Evolutionary conservation across 2,797 vertebrate genomes (phyloP).

Genomic region (Pseudotriccus pelzelni): DNA sequence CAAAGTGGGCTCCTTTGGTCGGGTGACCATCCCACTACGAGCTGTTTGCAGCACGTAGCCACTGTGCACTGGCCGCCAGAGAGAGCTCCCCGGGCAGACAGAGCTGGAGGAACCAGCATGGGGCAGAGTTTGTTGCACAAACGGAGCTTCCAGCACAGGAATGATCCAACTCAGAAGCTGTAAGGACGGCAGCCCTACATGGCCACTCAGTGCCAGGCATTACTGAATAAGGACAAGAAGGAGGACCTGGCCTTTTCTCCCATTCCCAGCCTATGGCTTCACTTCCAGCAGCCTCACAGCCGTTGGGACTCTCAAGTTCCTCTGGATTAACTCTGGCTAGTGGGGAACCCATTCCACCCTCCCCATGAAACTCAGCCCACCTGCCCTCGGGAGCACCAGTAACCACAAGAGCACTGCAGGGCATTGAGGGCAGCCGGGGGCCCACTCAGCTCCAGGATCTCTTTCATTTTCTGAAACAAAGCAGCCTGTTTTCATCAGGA

Average conservation of each 20-base stretch:
- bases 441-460: background rate
- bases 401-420: background rate
- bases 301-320: background rate
- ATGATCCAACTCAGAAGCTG: background rate
- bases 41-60: background rate
- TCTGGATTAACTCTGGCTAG: background rate
- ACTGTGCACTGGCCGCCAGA: rapidly evolving
- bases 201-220: rapidly evolving
- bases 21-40: rapidly evolving
- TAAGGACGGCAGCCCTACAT: background rate
- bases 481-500: constrained; percentile 32
- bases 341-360: background rate
- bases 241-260: rapidly evolving
- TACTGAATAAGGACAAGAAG: constrained; percentile 17
- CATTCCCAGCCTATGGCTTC: background rate
- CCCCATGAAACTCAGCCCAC: background rate
- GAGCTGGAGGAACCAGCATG: background rate
- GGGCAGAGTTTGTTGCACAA: background rate
- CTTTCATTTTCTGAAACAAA: constrained; percentile 47
- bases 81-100: background rate
- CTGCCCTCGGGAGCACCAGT: background rate
- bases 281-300: background rate
- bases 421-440: background rate
- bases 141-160: rapidly evolving
- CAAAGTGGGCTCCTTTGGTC: background rate